These are phyloP conservation scores for Pardosa pseudoannulata DNA, from an alignment of 2,888 invertebrate genomes.

Conservation along the genomic window DNA sequence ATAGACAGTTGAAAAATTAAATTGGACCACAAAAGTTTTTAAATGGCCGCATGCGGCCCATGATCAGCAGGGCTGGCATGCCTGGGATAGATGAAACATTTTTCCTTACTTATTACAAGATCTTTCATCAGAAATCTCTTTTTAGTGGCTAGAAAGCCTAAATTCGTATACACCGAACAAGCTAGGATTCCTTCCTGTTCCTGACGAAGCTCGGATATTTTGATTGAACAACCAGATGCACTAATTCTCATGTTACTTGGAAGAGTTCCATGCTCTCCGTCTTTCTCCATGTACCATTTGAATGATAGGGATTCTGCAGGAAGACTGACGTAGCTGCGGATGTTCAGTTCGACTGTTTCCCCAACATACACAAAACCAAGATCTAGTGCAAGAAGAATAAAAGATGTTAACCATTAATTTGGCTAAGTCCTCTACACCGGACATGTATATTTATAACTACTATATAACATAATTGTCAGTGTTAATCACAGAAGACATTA, in stretches of 20 bases:
- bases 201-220: constrained; percentile 32
- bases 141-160: constrained; percentile 14
- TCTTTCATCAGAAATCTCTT: constrained; percentile 46
- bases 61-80: too few relatives aligned
- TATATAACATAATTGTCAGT: too few relatives aligned
- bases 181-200: constrained; percentile 45
- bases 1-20: too few relatives aligned
- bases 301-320: constrained; percentile 31
- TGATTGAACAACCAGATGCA: constrained; percentile 22
- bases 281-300: constrained; percentile 48
- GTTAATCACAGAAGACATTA: neutral
- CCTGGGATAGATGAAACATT: too few relatives aligned
- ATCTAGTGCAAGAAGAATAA: too few relatives aligned
- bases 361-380: constrained; percentile 55
- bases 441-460: too few relatives aligned
- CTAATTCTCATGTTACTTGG: constrained; percentile 64
- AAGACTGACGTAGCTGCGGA: constrained; percentile 38
- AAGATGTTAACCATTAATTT: too few relatives aligned
- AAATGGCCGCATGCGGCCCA: too few relatives aligned
- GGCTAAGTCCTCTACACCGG: too few relatives aligned
- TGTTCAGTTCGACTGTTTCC: constrained; percentile 33
- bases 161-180: constrained; percentile 37
- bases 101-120: constrained; percentile 15
- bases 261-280: neutral
- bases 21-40: too few relatives aligned